Evolutionary conservation across 2,113 vertebrate genomes (phyloP).

Genomic region (Leuciscus idus): DNA sequence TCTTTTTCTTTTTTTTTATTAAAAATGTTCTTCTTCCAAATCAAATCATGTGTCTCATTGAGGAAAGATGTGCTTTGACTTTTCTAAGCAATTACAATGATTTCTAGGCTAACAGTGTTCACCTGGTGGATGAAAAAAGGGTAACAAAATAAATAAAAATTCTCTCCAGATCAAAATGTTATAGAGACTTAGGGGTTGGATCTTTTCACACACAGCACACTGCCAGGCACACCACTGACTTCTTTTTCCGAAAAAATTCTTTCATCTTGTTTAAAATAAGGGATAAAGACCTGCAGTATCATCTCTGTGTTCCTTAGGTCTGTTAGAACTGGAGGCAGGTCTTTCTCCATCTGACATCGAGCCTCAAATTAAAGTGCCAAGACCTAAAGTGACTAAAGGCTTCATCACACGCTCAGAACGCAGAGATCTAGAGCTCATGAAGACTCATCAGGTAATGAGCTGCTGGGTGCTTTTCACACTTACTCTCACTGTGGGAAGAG

Average conservation of each 20-base stretch:
- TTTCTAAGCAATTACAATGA: too few relatives aligned
- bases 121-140: neutral
- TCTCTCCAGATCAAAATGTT: neutral
- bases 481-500: neutral
- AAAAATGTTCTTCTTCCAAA: too few relatives aligned
- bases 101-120: too few relatives aligned
- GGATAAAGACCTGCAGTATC: neutral
- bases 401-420: slow-evolving; percentile 72
- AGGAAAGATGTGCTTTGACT: too few relatives aligned
- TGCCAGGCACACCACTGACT: neutral
- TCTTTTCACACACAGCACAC: neutral
- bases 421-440: slow-evolving; percentile 70
- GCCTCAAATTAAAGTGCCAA: slow-evolving; percentile 66
- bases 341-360: slow-evolving; percentile 75
- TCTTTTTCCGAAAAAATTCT: neutral
- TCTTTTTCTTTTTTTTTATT: too few relatives aligned
- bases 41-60: too few relatives aligned
- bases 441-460: slow-evolving; percentile 82
- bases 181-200: too few relatives aligned
- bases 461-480: slow-evolving; percentile 14
- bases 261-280: neutral
- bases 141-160: neutral
- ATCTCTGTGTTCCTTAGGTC: slow-evolving; percentile 71
- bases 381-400: slow-evolving; percentile 67
- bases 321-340: slow-evolving; percentile 80